phyloP scores from a whole-genome alignment of 2,888 invertebrate genomes.

The Torymus auratus region DNA sequence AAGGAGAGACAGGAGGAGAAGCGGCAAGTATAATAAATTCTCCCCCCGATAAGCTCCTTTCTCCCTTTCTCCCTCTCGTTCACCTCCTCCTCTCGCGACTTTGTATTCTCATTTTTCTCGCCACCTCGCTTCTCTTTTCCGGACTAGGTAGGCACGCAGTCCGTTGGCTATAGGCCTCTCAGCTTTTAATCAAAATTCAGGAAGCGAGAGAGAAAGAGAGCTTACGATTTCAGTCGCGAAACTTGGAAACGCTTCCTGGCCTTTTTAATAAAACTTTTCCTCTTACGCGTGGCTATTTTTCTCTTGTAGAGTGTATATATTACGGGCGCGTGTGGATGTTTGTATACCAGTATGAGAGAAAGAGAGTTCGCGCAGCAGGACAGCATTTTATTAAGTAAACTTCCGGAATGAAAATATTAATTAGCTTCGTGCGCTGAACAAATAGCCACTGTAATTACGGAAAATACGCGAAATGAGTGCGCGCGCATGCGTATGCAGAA shows the following conservation, averaged over 20 bases:
- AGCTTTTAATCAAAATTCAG: slow-evolving; percentile 49
- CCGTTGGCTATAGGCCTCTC: too few relatives aligned
- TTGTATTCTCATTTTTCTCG: slow-evolving; percentile 25
- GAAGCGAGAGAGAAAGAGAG: slow-evolving; percentile 1
- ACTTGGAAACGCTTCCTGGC: neutral
- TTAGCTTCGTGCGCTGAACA: neutral
- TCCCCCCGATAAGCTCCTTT: slow-evolving; percentile 42
- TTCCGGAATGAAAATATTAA: neutral
- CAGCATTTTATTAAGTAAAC: neutral
- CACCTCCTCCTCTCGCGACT: neutral
- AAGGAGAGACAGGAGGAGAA: slow-evolving; percentile 9
- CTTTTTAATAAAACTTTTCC: neutral
- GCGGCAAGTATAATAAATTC: slow-evolving; percentile 47
- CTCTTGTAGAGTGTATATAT: too few relatives aligned
- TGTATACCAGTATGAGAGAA: too few relatives aligned
- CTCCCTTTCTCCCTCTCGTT: slow-evolving; percentile 8
- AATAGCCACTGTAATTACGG: slow-evolving; percentile 5
- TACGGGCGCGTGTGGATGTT: too few relatives aligned
- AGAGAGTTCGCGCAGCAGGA: too few relatives aligned
- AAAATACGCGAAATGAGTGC: too few relatives aligned
- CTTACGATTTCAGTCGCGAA: too few relatives aligned
- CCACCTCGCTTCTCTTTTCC: neutral
- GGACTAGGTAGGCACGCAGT: too few relatives aligned
- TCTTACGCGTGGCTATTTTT: too few relatives aligned
- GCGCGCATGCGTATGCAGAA: too few relatives aligned